These are phyloP conservation scores for Ptiloglossa arizonensis DNA, from an alignment of 1,140 invertebrate species.

Conservation along the genomic window DNA sequence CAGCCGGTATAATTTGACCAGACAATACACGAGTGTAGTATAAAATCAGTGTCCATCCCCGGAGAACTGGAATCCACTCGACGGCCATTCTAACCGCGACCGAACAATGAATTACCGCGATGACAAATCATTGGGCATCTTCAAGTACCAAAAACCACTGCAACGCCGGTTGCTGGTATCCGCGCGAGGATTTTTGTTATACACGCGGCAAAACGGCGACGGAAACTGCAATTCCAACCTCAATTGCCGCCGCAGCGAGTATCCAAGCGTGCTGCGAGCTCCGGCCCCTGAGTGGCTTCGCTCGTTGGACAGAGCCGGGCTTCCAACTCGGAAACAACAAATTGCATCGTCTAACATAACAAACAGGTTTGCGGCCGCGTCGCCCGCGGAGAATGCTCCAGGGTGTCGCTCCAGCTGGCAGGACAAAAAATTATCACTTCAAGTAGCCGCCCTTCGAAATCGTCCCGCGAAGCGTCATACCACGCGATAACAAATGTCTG, in stretches of 20 bases:
- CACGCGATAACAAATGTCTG: background rate
- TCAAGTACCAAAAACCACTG: no score
- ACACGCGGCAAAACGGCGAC: background rate
- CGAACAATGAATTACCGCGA: no score
- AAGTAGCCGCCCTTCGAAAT: constrained; percentile 43
- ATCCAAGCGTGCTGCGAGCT: constrained; percentile 15
- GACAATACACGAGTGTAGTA: no score
- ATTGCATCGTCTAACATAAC: constrained; percentile 69
- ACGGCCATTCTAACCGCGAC: no score
- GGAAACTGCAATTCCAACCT: constrained; percentile 29
- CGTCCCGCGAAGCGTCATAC: constrained; percentile 7
- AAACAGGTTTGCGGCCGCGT: constrained; percentile 60
- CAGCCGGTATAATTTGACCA: no score
- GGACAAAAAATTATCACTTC: constrained; percentile 69
- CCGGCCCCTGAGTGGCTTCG: constrained; percentile 9
- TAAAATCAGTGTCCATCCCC: no score
- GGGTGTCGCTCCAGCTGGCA: constrained; percentile 44
- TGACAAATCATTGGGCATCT: no score
- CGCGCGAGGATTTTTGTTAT: constrained; percentile 4
- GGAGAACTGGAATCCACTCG: no score
- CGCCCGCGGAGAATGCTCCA: constrained; percentile 51
- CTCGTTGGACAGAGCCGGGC: constrained; percentile 35
- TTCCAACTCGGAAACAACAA: constrained; percentile 56
- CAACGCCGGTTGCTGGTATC: no score
- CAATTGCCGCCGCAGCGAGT: constrained; percentile 9